Evolutionary conservation across 2,113 vertebrate genomes (phyloP).

Genomic region (Danionella cerebrum): DNA sequence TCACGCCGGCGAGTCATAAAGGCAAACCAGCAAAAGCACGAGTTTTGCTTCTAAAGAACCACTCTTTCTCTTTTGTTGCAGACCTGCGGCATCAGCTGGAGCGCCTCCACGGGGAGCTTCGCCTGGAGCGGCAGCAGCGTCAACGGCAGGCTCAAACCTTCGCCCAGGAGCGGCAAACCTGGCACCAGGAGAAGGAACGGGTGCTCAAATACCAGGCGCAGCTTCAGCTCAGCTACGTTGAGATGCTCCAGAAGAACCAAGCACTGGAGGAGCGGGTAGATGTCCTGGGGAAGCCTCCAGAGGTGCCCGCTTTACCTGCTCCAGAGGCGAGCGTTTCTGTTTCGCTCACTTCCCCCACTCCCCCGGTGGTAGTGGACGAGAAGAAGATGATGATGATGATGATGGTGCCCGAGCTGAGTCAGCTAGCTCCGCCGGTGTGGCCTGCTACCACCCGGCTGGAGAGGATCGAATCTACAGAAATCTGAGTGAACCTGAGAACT

Average conservation of each 20-base stretch:
- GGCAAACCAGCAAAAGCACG: too few relatives aligned
- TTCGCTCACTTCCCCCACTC: conserved; percentile 26
- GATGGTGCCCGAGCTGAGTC: conserved; percentile 40
- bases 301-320: conserved; percentile 31
- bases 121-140: conserved; percentile 71
- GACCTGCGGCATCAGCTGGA: conserved; percentile 71
- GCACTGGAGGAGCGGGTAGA: conserved; percentile 74
- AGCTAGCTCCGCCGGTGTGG: conserved; percentile 69
- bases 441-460: conserved; percentile 65
- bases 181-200: conserved; percentile 82
- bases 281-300: conserved; percentile 61
- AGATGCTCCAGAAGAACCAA: conserved; percentile 88
- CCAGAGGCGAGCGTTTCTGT: conserved; percentile 1
- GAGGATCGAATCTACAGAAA: conserved; percentile 82
- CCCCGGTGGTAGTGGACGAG: conserved; percentile 60
- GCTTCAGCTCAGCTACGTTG: conserved; percentile 82
- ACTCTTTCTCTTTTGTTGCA: too few relatives aligned
- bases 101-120: conserved; percentile 71
- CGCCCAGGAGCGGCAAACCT: conserved; percentile 75
- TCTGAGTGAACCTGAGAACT: too few relatives aligned
- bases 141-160: conserved; percentile 77
- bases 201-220: conserved; percentile 87
- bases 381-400: too few relatives aligned
- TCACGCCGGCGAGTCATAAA: too few relatives aligned
- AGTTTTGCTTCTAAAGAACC: too few relatives aligned